A percentile compares a stretch with the other conserved stretches of the same genome.
phyloP scores from a whole-genome alignment of 2,888 invertebrate species.

The Ophonus ardosiacus region DNA sequence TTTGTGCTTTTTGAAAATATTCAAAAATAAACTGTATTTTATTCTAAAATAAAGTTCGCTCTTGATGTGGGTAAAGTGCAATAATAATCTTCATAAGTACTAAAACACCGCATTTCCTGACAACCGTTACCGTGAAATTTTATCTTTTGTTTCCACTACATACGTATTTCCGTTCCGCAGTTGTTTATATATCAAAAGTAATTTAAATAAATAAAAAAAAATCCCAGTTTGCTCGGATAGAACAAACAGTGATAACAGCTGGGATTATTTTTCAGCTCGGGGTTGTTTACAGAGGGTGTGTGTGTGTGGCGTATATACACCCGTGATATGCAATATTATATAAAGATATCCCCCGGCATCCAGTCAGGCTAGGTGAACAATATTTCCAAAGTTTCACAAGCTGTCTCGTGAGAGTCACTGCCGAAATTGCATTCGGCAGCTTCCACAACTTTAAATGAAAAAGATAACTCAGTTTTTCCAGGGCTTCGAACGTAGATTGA shows the following conservation, averaged over 20 bases:
- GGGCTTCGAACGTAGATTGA: constrained; percentile 57
- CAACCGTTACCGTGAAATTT: not conserved
- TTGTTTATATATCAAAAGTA: constrained; percentile 49
- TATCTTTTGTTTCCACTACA: constrained; percentile 23
- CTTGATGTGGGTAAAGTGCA: too few relatives aligned
- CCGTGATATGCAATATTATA: constrained; percentile 60
- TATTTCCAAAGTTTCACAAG: constrained; percentile 62
- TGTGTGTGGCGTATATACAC: not conserved
- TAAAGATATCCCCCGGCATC: constrained; percentile 38
- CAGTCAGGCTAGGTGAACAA: constrained; percentile 50
- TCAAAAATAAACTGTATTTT: too few relatives aligned
- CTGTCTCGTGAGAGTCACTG: constrained; percentile 63
- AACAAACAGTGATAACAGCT: constrained; percentile 54
- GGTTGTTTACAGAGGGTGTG: constrained; percentile 12
- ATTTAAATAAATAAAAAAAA: constrained; percentile 61
- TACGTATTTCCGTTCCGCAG: constrained; percentile 16
- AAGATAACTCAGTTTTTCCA: constrained; percentile 64
- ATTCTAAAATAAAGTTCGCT: too few relatives aligned
- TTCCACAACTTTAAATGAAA: constrained; percentile 62
- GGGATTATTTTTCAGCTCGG: constrained; percentile 55
- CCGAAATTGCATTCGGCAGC: constrained; percentile 62
- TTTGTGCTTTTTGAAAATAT: too few relatives aligned
- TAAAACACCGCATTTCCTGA: not conserved
- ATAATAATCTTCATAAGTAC: constrained; percentile 14
- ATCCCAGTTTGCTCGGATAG: constrained; percentile 20